Base-by-base conservation (phyloP, 2,888 invertebrate genomes). In the Acrobasis repandana region DNA sequence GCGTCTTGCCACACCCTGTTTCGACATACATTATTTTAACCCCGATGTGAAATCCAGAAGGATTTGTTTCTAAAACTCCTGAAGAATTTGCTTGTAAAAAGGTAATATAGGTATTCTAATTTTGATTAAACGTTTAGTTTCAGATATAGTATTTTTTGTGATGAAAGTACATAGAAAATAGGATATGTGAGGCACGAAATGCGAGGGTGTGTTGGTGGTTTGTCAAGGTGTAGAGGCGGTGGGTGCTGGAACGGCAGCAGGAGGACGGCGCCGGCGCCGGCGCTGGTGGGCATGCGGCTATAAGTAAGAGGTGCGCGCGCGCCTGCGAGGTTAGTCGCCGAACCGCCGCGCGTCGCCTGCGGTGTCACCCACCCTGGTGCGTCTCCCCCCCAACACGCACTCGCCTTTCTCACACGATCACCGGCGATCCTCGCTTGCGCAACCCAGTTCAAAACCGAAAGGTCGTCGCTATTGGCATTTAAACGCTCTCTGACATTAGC, bases 401-500 rank as follows among this genome's bases (percentile, higher is more conserved):
- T 78, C 83, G 84, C 90, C 90, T 89, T 88, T 89, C 90, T 86
- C 88, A 87, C 82, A 86, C 87, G 84, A 85, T 76, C 80, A 77
- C 84, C 83, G 87, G 85, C 84, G 88, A 86, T 88, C 86, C 79
- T 85, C 85, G 79, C 85, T 91, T 92, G 88, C 91, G 88, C 90
- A 92, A 92, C 83, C 74, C 75, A 75, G 82, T 83, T 86, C 78
- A 80, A 82, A 85, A 86, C 86, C 77, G 79, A 90, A 92, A 92
- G 91, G 91, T 92, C 91, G 86, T 79, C 87, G 80, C 82, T 89
- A 89, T 89, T 91, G 91, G 89, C 91, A 92, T 92, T 91, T 91
- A 88, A 87, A 80, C 88, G 88, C 88, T 89, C 90, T 90, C 85
- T 92, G 91, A 89, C 91, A 91, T 92, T 92, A 90, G 82, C 83